These are phyloP conservation scores for Furnarius figulus DNA, from an alignment of 2,113 vertebrate genomes.

Conservation along the genomic window DNA sequence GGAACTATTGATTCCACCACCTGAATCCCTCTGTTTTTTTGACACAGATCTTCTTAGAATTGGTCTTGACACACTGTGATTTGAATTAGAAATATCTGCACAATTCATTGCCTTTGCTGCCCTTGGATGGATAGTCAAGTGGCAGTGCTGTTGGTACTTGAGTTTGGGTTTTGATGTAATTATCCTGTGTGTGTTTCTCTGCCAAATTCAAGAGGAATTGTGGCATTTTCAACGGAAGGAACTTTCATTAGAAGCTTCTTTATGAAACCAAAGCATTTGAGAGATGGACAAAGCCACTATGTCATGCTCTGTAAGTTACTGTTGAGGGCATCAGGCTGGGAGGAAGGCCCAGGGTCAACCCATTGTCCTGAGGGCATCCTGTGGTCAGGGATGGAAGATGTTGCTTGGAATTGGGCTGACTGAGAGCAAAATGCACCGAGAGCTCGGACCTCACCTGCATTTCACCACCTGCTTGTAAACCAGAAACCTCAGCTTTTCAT, in stretches of 20 bases:
- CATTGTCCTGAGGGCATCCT: not conserved
- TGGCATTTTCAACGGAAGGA: not conserved
- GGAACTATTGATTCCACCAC: not conserved
- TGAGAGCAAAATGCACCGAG: not conserved
- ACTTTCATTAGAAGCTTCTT: not conserved
- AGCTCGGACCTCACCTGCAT: not conserved
- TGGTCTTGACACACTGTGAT: not conserved
- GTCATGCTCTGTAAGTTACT: not conserved
- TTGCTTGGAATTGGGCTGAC: not conserved
- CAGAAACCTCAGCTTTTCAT: not conserved
- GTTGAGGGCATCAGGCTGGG: not conserved
- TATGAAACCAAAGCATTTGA: not conserved
- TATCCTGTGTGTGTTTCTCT: not conserved
- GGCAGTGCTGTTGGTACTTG: slow-evolving; percentile 9
- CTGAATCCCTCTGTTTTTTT: not conserved
- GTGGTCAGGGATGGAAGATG: not conserved
- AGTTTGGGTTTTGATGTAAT: not conserved
- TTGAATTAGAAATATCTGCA: not conserved
- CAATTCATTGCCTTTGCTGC: not conserved
- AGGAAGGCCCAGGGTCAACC: not conserved
- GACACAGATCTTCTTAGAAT: not conserved
- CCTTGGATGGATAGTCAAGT: not conserved
- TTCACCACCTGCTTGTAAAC: not conserved
- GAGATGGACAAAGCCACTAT: not conserved
- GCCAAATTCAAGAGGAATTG: not conserved